Percentiles rank a stretch among this genome's conserved stretches.
phyloP scores from a whole-genome alignment of 2,113 vertebrate species.

The Pangasianodon hypophthalmus region DNA sequence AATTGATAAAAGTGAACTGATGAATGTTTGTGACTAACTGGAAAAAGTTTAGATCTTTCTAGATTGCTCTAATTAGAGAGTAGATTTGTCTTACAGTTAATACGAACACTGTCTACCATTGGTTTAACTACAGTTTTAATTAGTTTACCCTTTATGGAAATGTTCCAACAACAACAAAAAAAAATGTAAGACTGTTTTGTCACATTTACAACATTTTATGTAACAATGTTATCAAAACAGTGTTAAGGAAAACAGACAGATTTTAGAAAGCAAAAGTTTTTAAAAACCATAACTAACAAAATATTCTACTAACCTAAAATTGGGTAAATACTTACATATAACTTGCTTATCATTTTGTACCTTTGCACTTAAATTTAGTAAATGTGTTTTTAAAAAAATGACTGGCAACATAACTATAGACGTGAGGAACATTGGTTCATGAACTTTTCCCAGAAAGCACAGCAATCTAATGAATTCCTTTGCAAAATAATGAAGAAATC shows the following conservation, averaged over 20 bases:
- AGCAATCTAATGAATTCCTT: not conserved
- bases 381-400: not conserved
- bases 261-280: not conserved
- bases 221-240: too few relatives aligned
- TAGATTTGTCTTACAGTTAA: not conserved
- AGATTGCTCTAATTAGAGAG: not conserved
- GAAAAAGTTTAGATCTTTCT: not conserved
- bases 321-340: not conserved
- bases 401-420: not conserved
- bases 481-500: not conserved
- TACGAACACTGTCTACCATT: not conserved
- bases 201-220: too few relatives aligned
- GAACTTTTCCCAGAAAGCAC: not conserved
- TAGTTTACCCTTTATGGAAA: not conserved
- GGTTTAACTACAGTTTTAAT: not conserved
- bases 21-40: not conserved
- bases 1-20: not conserved
- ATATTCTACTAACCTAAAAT: not conserved
- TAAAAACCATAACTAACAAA: not conserved
- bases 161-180: not conserved
- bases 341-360: not conserved
- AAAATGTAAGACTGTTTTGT: not conserved
- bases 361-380: not conserved
- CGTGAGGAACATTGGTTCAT: not conserved
- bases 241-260: not conserved